These are phyloP conservation scores for Zosterops lateralis DNA, from an alignment of 2,113 vertebrate genomes.

Conservation along the genomic window DNA sequence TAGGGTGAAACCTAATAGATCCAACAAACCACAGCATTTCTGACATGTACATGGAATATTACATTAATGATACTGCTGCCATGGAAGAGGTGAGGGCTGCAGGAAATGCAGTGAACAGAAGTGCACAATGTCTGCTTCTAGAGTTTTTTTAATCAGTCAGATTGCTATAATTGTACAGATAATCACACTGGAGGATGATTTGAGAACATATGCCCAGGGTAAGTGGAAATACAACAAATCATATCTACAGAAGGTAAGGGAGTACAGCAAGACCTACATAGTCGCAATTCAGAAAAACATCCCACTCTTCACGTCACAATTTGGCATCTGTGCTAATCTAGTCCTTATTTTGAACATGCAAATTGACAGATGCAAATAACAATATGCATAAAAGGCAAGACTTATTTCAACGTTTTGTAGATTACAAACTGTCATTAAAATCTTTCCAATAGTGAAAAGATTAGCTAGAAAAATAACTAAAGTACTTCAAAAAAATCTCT, in stretches of 20 bases:
- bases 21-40: neutral
- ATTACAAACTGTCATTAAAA: constrained; percentile 6
- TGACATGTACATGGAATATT: neutral
- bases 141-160: neutral
- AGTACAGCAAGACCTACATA: neutral
- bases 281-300: neutral
- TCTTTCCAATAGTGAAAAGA: neutral
- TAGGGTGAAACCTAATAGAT: neutral
- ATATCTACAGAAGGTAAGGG: neutral
- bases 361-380: constrained; percentile 26
- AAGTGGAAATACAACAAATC: neutral
- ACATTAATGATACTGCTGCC: neutral
- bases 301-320: neutral
- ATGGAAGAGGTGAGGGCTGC: neutral
- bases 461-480: neutral
- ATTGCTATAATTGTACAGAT: neutral
- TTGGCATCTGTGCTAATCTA: neutral
- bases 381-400: constrained; percentile 3
- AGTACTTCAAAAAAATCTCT: neutral
- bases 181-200: neutral
- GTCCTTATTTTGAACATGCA: constrained; percentile 1
- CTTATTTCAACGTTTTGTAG: neutral
- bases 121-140: neutral
- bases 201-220: neutral
- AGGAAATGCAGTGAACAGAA: neutral